Conservation (phyloP, 2,113 vertebrate species). For the Brachirus orientalis region DNA sequence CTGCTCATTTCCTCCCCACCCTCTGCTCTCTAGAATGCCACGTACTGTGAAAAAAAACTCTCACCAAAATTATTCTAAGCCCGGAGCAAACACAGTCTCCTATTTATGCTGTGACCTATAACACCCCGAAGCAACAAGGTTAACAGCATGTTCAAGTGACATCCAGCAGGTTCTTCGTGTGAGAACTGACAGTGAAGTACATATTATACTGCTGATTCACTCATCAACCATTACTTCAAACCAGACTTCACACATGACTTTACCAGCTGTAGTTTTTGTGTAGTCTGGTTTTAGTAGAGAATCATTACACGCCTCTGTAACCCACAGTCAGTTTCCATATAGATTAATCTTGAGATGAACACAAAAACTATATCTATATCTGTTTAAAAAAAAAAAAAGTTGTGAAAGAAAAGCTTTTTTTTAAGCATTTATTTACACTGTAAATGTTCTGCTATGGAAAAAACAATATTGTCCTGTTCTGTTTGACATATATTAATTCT, state of each 20-base stretch:
- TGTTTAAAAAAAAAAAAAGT: too few relatives aligned
- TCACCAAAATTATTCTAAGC: constrained; percentile 67
- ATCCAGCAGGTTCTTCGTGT: background rate
- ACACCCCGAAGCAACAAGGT: background rate
- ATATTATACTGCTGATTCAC: constrained; percentile 27
- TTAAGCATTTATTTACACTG: background rate
- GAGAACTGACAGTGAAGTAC: background rate
- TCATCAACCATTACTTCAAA: constrained; percentile 28
- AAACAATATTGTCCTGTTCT: background rate
- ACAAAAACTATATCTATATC: too few relatives aligned
- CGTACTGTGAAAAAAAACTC: constrained; percentile 55
- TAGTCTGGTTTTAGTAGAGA: constrained; percentile 29
- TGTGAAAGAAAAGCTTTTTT: too few relatives aligned
- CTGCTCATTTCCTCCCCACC: constrained; percentile 76
- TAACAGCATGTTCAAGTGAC: background rate
- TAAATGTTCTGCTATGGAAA: background rate
- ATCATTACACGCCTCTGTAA: constrained; percentile 19
- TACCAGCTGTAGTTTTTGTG: background rate
- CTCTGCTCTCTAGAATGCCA: constrained; percentile 47
- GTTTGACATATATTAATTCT: too few relatives aligned
- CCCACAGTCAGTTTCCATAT: background rate
- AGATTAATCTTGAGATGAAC: background rate
- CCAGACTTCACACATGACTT: constrained; percentile 26
- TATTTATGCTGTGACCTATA: constrained; percentile 33
- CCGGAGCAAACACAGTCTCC: background rate